Conservation (phyloP, 2,113 vertebrate genomes). For the Speoplatyrhinus poulsoni region DNA sequence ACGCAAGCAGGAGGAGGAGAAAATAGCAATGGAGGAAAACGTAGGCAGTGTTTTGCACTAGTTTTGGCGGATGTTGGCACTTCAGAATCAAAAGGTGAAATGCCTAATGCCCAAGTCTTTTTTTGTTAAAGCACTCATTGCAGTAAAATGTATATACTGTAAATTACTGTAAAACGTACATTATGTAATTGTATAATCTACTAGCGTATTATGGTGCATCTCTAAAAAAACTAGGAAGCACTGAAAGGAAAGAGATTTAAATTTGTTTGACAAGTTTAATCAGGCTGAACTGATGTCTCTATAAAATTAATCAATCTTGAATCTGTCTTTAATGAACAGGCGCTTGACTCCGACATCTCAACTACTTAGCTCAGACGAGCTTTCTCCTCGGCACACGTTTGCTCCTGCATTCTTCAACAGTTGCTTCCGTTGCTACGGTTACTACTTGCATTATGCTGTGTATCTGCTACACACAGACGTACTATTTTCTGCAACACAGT, state of each 20-base stretch:
- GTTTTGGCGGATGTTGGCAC: too few species aligned
- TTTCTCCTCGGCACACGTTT: not conserved
- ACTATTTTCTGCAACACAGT: not conserved
- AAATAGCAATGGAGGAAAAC: not conserved
- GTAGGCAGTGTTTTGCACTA: not conserved
- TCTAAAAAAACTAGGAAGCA: too few species aligned
- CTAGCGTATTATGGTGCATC: too few species aligned
- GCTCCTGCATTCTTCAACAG: too few species aligned
- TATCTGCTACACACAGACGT: not conserved
- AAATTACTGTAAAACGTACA: too few species aligned
- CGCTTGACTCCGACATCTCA: not conserved
- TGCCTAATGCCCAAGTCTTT: too few species aligned
- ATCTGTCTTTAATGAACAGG: not conserved
- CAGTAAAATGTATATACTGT: too few species aligned
- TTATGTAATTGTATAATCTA: too few species aligned
- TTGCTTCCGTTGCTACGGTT: too few species aligned
- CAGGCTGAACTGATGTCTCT: slow-evolving; percentile 1
- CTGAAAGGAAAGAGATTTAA: not conserved
- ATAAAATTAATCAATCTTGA: not conserved
- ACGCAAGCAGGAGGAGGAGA: too few species aligned
- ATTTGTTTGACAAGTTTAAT: slow-evolving; percentile 3
- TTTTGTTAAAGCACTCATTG: too few species aligned
- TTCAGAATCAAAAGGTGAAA: too few species aligned
- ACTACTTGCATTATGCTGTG: not conserved
- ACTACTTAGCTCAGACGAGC: not conserved